Base-by-base conservation (phyloP, 1,140 invertebrate genomes). In the Hylyphantes graminicola region DNA sequence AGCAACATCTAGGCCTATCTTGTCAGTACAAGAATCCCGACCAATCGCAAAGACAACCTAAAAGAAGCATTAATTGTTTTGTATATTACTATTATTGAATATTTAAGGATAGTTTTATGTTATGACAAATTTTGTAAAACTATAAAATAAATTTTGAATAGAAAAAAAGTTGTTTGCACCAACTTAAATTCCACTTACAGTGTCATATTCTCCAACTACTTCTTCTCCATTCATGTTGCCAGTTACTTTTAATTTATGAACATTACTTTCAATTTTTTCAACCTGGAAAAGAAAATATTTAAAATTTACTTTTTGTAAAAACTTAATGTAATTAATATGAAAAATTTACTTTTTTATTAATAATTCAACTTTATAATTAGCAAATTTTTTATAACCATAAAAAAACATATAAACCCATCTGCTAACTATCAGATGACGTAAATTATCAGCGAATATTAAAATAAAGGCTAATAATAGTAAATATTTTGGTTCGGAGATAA, bases 181-280 rank as follows among this genome's bases (percentile, higher is more conserved):
- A 61, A 53, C 15, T 68, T 54, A 57, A 19, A 54, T 53, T 50
- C 85, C 5, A 35, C 35, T 86, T 76, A 86, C 94, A 6, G 96
- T 97, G 89, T 97, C 95, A 88, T 92, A 96, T 10, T 89, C 89
- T 19, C 88, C 90, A 50, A 73, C 87, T 70, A 88, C 72, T 67
- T 87, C 87, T 63, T 88, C 87, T 0, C 89, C 90, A 87, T 92
- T 91, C 78, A 92, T 91, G 50, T 91, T 88, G 92, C 93, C 96
- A 74, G 92, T 92, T 0, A 95, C 95, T 85, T 93, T 90, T 12
- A 96, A 89, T 87, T 92, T 92, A 12, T 93, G 94, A 85, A 86
- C 70, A 21, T 85, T 55, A 11, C 73, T 77, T 67, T 86, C 81
- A 68, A 81, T 70, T 72, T 79, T 59, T 72, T 84, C 81, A 51